A percentile compares a stretch with the other conserved stretches of the same genome.
Conservation (phyloP, 2,797 vertebrate genomes). For the Artibeus lituratus region DNA sequence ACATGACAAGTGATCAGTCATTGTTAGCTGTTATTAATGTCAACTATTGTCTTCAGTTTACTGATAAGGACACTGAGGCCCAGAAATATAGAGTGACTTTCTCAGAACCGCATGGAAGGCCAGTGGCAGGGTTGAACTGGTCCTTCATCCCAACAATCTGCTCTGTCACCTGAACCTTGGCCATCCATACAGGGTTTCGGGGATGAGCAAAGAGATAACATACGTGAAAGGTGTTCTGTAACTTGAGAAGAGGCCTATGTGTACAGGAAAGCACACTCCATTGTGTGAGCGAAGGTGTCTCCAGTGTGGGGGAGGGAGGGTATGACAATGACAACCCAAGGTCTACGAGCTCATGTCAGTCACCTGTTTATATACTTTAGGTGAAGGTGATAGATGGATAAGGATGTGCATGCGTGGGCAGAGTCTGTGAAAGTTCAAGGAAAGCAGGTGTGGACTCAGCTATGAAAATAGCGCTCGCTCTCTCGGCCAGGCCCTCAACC, state of each 20-base stretch:
- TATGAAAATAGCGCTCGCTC: background rate
- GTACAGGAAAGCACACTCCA: too few species aligned
- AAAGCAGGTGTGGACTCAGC: background rate
- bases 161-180: background rate
- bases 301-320: background rate
- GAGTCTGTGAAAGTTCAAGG: background rate
- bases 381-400: background rate
- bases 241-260: background rate
- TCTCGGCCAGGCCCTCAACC: accelerated
- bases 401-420: background rate
- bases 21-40: background rate
- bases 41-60: background rate
- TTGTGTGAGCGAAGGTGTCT: background rate
- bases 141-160: background rate
- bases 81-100: background rate
- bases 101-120: background rate
- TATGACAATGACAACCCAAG: background rate
- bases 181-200: background rate
- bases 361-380: background rate
- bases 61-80: background rate
- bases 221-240: background rate
- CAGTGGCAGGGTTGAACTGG: background rate
- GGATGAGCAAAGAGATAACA: background rate
- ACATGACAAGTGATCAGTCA: background rate
- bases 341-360: background rate